A percentile compares a stretch with the other conserved stretches of the same genome.
Conservation (phyloP, 2,797 vertebrate genomes). For the Sebastes vulpes region DNA sequence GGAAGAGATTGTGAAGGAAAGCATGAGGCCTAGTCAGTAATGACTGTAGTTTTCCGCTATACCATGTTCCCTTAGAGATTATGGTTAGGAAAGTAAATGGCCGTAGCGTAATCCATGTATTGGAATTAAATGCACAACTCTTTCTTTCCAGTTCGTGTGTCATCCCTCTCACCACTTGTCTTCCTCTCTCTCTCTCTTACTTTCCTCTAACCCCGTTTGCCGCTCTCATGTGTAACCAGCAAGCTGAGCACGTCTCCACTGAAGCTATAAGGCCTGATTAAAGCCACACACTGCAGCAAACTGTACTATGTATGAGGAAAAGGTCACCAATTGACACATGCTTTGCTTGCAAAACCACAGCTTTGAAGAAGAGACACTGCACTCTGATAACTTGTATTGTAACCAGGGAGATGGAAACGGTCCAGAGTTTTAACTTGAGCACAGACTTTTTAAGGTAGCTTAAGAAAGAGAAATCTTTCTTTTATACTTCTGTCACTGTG, state of each 20-base stretch:
- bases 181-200: not conserved
- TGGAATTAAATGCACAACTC: constrained; percentile 64
- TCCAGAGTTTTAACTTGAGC: constrained; percentile 19
- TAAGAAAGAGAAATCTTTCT: not conserved
- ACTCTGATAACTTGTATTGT: constrained; percentile 38
- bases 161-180: constrained; percentile 17
- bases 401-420: constrained; percentile 23
- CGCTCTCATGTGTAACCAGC: constrained; percentile 45
- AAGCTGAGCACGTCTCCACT: constrained; percentile 48
- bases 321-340: constrained; percentile 69
- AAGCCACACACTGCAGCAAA: constrained; percentile 61
- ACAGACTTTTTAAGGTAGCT: constrained; percentile 8
- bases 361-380: constrained; percentile 43
- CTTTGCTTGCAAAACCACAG: constrained; percentile 63
- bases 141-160: constrained; percentile 35
- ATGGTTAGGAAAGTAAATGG: constrained; percentile 59
- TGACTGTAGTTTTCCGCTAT: constrained; percentile 60
- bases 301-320: constrained; percentile 60
- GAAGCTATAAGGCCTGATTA: constrained; percentile 58
- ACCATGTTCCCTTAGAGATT: constrained; percentile 58
- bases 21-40: constrained; percentile 50
- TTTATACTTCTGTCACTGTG: not conserved
- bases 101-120: constrained; percentile 66
- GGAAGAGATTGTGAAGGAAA: constrained; percentile 42
- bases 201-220: constrained; percentile 23